phyloP scores from a whole-genome alignment of 2,797 vertebrate species.

The Balearica regulorum region DNA sequence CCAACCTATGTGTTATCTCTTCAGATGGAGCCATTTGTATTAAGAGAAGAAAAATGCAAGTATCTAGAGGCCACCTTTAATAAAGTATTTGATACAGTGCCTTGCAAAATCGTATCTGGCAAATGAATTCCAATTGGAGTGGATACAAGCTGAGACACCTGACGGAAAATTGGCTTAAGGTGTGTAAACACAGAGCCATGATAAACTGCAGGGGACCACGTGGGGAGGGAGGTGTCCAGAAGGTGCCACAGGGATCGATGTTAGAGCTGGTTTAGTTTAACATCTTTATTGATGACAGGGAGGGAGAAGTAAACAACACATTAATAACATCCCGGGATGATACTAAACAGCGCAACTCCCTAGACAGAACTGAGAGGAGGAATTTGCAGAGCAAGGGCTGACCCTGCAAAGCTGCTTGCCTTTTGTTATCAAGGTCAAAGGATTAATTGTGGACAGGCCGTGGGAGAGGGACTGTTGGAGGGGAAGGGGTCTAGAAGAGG shows the following conservation, averaged over 20 bases:
- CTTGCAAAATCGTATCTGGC: not conserved
- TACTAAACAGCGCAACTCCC: not conserved
- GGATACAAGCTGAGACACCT: constrained; percentile 20
- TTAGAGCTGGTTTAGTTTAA: constrained; percentile 28
- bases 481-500: not conserved
- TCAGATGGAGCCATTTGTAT: not conserved
- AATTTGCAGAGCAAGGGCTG: not conserved
- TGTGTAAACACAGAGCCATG: constrained; percentile 34
- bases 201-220: not conserved
- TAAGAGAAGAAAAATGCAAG: constrained; percentile 29
- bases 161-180: constrained; percentile 12
- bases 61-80: constrained; percentile 32
- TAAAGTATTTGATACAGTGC: constrained; percentile 26
- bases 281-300: constrained; percentile 61
- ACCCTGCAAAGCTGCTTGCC: not conserved
- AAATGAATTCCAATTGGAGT: constrained; percentile 43
- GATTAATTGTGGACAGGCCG: not conserved
- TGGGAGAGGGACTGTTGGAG: not conserved
- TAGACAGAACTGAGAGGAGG: not conserved
- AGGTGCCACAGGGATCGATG: constrained; percentile 34
- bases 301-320: constrained; percentile 55
- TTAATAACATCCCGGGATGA: constrained; percentile 36
- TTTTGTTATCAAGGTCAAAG: not conserved
- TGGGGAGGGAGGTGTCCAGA: not conserved
- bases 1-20: not conserved